A percentile compares a stretch with the other conserved stretches of the same genome.
These are phyloP conservation scores for Aleiodes leptofemur DNA, from an alignment of 2,888 invertebrate species.

Conservation along the genomic window DNA sequence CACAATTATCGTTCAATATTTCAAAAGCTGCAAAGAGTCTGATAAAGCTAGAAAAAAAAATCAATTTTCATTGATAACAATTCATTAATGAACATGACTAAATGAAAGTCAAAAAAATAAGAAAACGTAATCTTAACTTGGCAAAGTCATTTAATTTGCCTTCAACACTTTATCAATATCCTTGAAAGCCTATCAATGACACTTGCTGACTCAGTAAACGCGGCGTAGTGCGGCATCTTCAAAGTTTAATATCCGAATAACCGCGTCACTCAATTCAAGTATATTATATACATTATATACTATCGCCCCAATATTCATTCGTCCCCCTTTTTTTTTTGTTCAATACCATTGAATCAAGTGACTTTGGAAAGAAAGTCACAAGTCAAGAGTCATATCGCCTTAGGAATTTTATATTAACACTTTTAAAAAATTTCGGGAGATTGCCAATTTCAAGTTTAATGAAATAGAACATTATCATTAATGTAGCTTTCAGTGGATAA, in stretches of 20 bases:
- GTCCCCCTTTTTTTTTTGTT: slow-evolving; percentile 9
- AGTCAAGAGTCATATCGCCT: slow-evolving; percentile 36
- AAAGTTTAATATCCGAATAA: slow-evolving; percentile 71
- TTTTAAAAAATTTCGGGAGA: not conserved
- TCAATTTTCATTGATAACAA: no score
- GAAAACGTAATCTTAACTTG: slow-evolving; percentile 18
- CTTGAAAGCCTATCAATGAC: slow-evolving; percentile 70
- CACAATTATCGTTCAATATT: no score
- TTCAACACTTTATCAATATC: slow-evolving; percentile 70
- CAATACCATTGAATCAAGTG: slow-evolving; percentile 45
- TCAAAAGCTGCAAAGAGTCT: no score
- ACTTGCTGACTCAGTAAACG: slow-evolving; percentile 69
- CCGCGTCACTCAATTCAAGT: slow-evolving; percentile 64
- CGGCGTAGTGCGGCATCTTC: slow-evolving; percentile 62
- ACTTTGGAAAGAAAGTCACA: slow-evolving; percentile 26
- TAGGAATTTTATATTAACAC: slow-evolving; percentile 2
- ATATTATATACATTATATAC: slow-evolving; percentile 54
- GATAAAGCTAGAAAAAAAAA: no score
- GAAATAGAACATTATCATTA: slow-evolving; percentile 3
- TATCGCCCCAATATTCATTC: slow-evolving; percentile 51
- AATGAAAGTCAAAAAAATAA: not conserved
- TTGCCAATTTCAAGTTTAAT: not conserved
- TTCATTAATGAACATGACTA: not conserved
- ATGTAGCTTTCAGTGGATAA: not conserved
- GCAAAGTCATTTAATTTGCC: slow-evolving; percentile 53